These are phyloP conservation scores for Aphelenchoides fujianensis DNA, from an alignment of 1,140 invertebrate genomes.

Conservation along the genomic window DNA sequence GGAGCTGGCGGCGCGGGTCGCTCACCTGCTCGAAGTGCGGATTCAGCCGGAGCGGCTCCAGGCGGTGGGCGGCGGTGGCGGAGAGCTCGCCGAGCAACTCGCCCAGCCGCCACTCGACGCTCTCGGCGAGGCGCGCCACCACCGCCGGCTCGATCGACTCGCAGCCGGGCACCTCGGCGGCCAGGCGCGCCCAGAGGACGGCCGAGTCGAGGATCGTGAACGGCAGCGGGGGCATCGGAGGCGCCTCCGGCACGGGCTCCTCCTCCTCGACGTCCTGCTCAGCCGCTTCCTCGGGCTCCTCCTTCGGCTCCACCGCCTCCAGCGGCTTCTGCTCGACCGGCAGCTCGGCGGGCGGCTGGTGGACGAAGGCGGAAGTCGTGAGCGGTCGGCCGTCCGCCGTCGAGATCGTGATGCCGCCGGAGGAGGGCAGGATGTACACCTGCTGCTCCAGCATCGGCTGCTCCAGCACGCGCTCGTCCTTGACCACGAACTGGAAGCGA, in stretches of 20 bases:
- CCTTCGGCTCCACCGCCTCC: not conserved
- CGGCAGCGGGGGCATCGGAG: slow-evolving; percentile 32
- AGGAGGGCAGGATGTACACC: not conserved
- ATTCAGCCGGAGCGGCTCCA: slow-evolving; percentile 43
- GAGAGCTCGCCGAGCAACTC: slow-evolving; percentile 27
- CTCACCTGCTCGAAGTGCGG: slow-evolving; percentile 39
- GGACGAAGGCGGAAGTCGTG: not conserved
- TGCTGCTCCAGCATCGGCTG: not conserved
- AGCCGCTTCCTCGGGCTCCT: too few species aligned
- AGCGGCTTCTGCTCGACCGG: too few species aligned
- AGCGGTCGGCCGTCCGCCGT: not conserved
- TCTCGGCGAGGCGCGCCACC: slow-evolving; percentile 31
- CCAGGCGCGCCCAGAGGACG: slow-evolving; percentile 25
- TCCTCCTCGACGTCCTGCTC: too few species aligned
- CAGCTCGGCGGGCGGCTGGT: not conserved
- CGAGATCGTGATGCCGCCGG: too few species aligned
- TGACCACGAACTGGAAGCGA: too few species aligned
- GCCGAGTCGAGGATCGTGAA: slow-evolving; percentile 40
- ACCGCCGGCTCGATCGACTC: slow-evolving; percentile 41
- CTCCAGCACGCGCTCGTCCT: too few species aligned
- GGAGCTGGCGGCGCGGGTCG: slow-evolving; percentile 43
- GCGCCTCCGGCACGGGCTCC: too few species aligned
- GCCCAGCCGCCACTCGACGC: slow-evolving; percentile 27
- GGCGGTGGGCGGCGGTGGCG: slow-evolving; percentile 38
- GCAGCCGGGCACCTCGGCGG: slow-evolving; percentile 36